A percentile compares a stretch with the other conserved stretches of the same genome.
phyloP scores from a whole-genome alignment of 1,140 invertebrate genomes.

The Halyomorpha halys region DNA sequence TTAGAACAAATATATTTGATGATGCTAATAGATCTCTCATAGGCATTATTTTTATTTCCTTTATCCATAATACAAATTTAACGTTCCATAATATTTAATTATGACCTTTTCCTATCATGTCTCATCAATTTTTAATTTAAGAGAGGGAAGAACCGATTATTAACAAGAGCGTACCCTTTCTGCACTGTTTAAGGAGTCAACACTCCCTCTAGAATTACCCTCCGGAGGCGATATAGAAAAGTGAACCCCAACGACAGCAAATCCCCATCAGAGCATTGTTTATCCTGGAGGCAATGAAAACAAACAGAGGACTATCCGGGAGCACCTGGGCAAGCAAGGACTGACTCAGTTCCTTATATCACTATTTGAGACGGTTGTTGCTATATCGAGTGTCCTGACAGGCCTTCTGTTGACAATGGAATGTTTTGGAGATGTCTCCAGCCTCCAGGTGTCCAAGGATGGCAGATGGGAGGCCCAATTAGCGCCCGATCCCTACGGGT shows the following conservation, averaged over 20 bases:
- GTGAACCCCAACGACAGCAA: background rate
- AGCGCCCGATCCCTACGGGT: background rate
- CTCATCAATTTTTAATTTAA: too few species aligned
- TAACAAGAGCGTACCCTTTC: too few species aligned
- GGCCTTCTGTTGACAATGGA: background rate
- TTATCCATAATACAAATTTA: too few species aligned
- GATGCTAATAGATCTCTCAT: too few species aligned
- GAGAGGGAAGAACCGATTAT: too few species aligned
- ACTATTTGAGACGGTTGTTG: background rate
- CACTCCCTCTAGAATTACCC: background rate
- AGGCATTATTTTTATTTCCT: too few species aligned
- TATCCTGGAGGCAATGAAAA: conserved; percentile 4
- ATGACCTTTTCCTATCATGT: too few species aligned
- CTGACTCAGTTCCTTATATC: background rate
- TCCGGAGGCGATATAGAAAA: background rate
- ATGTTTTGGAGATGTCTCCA: background rate
- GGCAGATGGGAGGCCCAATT: conserved; percentile 3
- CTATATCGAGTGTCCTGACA: background rate
- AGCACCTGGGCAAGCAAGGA: conserved; percentile 7
- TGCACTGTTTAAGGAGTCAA: too few species aligned
- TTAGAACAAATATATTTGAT: too few species aligned
- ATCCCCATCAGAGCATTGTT: background rate
- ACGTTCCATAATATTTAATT: too few species aligned
- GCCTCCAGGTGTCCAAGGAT: conserved; percentile 4
- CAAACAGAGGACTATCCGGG: background rate